Percentiles rank a stretch among this genome's conserved stretches.
Evolutionary conservation across 2,797 vertebrate genomes (phyloP).

Genomic region (Aphelocoma californica): DNA sequence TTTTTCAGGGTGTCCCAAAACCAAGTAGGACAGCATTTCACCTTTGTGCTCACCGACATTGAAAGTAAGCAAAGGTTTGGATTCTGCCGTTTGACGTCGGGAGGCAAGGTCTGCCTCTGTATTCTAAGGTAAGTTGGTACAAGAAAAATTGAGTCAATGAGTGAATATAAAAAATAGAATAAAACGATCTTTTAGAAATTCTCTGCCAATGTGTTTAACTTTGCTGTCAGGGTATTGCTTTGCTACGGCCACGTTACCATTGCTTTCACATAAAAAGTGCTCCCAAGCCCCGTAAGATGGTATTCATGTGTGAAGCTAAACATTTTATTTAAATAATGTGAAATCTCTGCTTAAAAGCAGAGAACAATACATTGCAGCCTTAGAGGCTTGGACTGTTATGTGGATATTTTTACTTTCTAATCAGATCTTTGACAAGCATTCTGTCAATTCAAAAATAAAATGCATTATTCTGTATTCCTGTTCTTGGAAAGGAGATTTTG

Average conservation of each 20-base stretch:
- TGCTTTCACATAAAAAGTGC: not conserved
- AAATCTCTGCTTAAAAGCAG: not conserved
- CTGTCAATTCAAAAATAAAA: not conserved
- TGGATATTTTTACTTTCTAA: constrained; percentile 49
- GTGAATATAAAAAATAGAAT: not conserved
- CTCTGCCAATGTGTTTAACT: not conserved
- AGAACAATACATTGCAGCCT: not conserved
- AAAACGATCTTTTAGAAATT: not conserved
- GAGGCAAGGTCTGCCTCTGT: constrained; percentile 91
- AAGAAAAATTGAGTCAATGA: not conserved
- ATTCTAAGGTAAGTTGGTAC: constrained; percentile 86
- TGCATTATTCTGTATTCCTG: not conserved
- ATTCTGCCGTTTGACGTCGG: constrained; percentile 93
- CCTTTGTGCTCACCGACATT: constrained; percentile 96
- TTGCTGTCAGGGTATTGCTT: not conserved
- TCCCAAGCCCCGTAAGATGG: not conserved
- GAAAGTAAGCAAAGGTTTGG: constrained; percentile 96
- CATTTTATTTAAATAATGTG: not conserved
- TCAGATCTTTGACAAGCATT: constrained; percentile 72
- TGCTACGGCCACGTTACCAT: not conserved
- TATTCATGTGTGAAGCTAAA: not conserved
- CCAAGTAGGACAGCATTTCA: constrained; percentile 97
- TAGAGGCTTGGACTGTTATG: not conserved
- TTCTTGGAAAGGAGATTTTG: not conserved
- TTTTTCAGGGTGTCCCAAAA: constrained; percentile 85